Conservation (phyloP, 2,888 invertebrate species). For the Lasiommata megera region DNA sequence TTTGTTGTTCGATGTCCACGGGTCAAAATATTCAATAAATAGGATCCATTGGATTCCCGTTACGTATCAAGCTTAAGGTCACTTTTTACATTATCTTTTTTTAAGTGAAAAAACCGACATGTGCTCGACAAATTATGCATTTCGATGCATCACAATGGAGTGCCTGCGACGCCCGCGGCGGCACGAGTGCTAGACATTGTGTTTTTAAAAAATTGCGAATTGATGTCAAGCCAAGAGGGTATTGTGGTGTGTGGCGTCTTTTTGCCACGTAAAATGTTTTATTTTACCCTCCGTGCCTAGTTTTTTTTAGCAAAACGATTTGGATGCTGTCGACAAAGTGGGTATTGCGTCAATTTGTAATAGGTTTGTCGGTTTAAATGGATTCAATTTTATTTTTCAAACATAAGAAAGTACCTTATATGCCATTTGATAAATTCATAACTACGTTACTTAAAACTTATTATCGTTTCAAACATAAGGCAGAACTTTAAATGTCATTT, state of each 20-base stretch:
- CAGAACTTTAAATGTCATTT: no score
- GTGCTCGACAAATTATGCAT: slow-evolving; percentile 79
- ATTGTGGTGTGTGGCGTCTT: slow-evolving; percentile 56
- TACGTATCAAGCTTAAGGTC: slow-evolving; percentile 68
- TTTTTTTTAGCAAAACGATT: slow-evolving; percentile 22
- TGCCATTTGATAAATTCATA: no score
- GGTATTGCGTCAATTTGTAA: background rate
- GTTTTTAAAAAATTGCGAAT: slow-evolving; percentile 61
- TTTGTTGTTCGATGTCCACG: slow-evolving; percentile 66
- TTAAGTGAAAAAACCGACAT: slow-evolving; percentile 66
- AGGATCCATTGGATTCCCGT: slow-evolving; percentile 66
- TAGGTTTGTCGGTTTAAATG: background rate
- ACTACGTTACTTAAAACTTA: no score
- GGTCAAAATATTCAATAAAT: slow-evolving; percentile 72
- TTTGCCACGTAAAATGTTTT: slow-evolving; percentile 43
- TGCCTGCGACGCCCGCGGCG: slow-evolving; percentile 46
- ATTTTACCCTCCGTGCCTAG: slow-evolving; percentile 28
- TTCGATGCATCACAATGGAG: slow-evolving; percentile 72
- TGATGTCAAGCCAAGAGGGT: slow-evolving; percentile 60
- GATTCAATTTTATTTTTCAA: no score
- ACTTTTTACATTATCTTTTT: slow-evolving; percentile 59
- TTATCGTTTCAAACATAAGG: no score
- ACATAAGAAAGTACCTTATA: no score
- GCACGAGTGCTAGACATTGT: slow-evolving; percentile 60
- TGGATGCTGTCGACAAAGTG: background rate